Base-by-base conservation (phyloP, 2,113 vertebrate genomes). In the Chaetorhynchus papuensis region DNA sequence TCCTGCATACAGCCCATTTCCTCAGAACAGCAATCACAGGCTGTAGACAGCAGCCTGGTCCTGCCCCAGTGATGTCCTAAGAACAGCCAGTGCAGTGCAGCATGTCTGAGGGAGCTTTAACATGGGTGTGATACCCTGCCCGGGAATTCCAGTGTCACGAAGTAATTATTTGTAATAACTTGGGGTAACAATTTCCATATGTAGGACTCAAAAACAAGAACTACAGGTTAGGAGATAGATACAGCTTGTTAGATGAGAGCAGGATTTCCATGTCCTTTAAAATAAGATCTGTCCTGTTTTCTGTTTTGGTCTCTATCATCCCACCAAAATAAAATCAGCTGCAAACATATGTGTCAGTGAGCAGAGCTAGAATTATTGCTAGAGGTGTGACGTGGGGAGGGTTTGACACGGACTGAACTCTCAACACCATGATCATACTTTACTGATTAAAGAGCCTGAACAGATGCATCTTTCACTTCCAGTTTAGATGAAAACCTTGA, bases 141-240 rank as follows among this genome's bases (percentile, higher is more conserved):
- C 5, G 71, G 83, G 93, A 96, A 96, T 96, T 96, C 96, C 91
- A 80, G 50, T 82, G 89, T 76, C 65, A 26, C 72, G 2, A 28
- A 94, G 94, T 95, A 94, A 96, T 92, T 69, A 79, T 89, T 96
- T 88, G 85, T 89, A 91, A 89, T 59, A 93, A 76, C 78, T 85
- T 39, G 56, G 85, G 87, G 83, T 93, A 96, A 97, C 79, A 87
- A 83, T 96, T 96, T 95, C 96, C 95, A 93, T 95, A 93, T 90
- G 80, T 45, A 89, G 30, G 50, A 60, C 80, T 91, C 69, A 83
- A 72, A 94, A 92, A 49, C 87, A 86, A 93, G 94, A 93, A 82
- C 69, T 93, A 10, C 89, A 75, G 64, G 93, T 94, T n/a, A 21
- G 79, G 60, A 94, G 89, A 83, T 93, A 86, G 68, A 56, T 95